These are phyloP conservation scores for Drosophila pandora DNA, from an alignment of 1,140 invertebrate species.

Conservation along the genomic window DNA sequence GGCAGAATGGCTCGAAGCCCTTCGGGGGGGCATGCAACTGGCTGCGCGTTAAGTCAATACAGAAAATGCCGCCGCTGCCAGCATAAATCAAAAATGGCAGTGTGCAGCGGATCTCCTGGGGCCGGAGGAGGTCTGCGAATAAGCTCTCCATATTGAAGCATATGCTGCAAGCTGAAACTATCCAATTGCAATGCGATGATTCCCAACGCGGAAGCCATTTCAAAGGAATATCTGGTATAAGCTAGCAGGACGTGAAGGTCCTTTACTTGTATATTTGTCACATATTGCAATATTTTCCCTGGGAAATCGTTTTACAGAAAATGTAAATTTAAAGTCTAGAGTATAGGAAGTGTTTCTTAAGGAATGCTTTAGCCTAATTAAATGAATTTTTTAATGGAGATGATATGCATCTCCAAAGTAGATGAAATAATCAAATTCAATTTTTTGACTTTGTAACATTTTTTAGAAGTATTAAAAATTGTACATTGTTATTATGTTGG, in stretches of 20 bases:
- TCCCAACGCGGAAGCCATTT: constrained; percentile 1
- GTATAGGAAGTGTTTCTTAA: no score
- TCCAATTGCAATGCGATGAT: constrained; percentile 8
- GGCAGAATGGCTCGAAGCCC: background rate
- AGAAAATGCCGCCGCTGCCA: constrained; percentile 35
- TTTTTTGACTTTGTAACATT: no score
- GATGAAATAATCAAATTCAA: no score
- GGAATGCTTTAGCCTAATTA: no score
- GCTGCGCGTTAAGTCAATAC: constrained; percentile 56
- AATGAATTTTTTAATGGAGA: no score
- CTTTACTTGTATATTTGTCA: background rate
- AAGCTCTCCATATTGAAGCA: constrained; percentile 54
- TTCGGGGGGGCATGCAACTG: constrained; percentile 16
- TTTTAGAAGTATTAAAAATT: no score
- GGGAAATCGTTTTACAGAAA: no score
- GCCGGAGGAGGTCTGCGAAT: background rate
- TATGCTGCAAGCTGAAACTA: constrained; percentile 39
- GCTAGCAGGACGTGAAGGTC: background rate
- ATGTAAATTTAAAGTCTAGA: no score
- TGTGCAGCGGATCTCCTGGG: background rate
- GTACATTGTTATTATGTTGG: no score
- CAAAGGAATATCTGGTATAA: background rate
- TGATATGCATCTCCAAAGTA: no score
- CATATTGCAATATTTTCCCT: background rate
- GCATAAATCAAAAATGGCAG: constrained; percentile 58